Conservation (phyloP, 2,113 vertebrate species). For the Protomyctophum bolini region DNA sequence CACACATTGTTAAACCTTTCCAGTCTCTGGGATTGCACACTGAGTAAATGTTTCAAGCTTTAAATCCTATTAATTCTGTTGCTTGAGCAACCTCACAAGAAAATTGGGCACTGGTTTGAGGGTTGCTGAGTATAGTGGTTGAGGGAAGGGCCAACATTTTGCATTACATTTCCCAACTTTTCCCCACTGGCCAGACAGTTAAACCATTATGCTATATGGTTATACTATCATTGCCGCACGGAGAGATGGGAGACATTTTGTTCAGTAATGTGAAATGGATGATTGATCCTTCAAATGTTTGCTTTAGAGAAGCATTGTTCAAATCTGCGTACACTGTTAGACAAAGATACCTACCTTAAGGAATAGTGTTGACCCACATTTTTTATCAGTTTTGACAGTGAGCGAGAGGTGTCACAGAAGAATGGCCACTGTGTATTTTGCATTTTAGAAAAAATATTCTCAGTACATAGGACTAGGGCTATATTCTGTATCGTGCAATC, state of each 20-base stretch:
- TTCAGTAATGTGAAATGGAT: not conserved
- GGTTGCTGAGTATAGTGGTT: not conserved
- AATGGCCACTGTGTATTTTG: too few species aligned
- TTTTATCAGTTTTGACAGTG: not conserved
- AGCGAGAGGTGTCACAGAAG: not conserved
- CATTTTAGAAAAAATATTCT: too few species aligned
- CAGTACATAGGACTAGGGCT: too few species aligned
- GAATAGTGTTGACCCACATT: not conserved
- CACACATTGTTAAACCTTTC: not conserved
- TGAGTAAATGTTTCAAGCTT: slow-evolving; percentile 9
- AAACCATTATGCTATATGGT: not conserved
- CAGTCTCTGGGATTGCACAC: slow-evolving; percentile 12
- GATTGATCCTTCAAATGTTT: not conserved
- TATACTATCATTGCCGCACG: not conserved
- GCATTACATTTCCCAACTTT: not conserved
- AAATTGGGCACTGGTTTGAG: not conserved
- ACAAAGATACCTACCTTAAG: too few species aligned
- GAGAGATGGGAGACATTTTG: not conserved
- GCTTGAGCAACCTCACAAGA: slow-evolving; percentile 6
- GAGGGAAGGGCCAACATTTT: slow-evolving; percentile 1
- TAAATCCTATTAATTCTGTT: slow-evolving; percentile 8
- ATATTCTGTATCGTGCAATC: too few species aligned
- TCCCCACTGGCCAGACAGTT: not conserved
- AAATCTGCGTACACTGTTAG: not conserved
- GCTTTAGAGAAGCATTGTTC: not conserved